A percentile compares a stretch with the other conserved stretches of the same genome.
These are phyloP conservation scores for Hololepta plana DNA, from an alignment of 2,888 invertebrate genomes.

Conservation along the genomic window DNA sequence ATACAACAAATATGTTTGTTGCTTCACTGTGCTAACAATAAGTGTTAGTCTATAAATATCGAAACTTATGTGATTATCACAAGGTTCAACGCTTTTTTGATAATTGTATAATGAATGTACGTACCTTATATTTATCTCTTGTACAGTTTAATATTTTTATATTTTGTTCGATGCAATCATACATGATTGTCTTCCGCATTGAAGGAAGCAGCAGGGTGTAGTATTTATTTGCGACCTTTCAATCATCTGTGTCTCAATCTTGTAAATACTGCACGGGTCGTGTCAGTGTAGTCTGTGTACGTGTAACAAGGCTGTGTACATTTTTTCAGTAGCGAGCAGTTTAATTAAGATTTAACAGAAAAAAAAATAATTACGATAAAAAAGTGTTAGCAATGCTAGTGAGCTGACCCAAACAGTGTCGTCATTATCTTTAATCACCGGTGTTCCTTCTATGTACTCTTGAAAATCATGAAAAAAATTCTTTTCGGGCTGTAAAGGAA, in stretches of 20 bases:
- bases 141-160: conserved; percentile 31
- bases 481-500: too few relatives aligned
- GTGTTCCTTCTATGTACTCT: too few relatives aligned
- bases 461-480: too few relatives aligned
- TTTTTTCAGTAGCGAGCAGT: too few relatives aligned
- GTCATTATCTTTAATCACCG: too few relatives aligned
- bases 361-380: too few relatives aligned
- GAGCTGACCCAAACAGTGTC: too few relatives aligned
- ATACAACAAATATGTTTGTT: conserved; percentile 22
- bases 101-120: conserved; percentile 29
- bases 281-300: conserved; percentile 29
- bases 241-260: conserved; percentile 26
- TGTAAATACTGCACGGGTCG: conserved; percentile 27
- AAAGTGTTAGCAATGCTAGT: too few relatives aligned
- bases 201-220: conserved; percentile 29
- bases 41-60: conserved; percentile 19
- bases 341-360: too few relatives aligned
- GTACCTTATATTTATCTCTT: conserved; percentile 25
- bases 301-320: conserved; percentile 28
- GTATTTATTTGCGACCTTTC: conserved; percentile 29
- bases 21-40: conserved; percentile 25
- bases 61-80: conserved; percentile 17
- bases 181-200: conserved; percentile 29
- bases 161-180: conserved; percentile 30
- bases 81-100: conserved; percentile 25